Base-by-base conservation (phyloP, 2,113 vertebrate species). In the Chaetorhynchus papuensis region DNA sequence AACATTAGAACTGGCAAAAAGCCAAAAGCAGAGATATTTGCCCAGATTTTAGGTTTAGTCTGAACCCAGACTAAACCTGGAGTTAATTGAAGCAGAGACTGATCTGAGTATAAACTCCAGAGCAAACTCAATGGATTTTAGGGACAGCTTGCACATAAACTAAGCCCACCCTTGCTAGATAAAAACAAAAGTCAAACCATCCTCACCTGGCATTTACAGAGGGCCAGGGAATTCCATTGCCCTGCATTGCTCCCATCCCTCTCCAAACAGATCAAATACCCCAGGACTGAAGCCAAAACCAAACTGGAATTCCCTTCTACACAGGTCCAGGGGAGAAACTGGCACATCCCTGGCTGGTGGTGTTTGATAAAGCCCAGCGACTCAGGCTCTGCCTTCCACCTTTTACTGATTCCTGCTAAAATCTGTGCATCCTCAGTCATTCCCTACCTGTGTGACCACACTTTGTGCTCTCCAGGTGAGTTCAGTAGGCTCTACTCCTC, bases 171-270 rank as follows among this genome's bases (percentile, higher is more conserved):
- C 17, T 44, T 79, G 39, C 7, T n/a, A 22, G 37, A 35, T 2
- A 33, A 69, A 86, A 79, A 4, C 39, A 64, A 52, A 44, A 68
- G 9, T 42, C 33, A 85, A 54, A 59, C 10, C 8, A 7, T 15
- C 22, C 26, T 41, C 37, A 12, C 5, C 0, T n/a, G 37, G 15
- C 21, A 27, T 64, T 79, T 52, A 35, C 49, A 80, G 42, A 74
- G 22, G 13, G 10, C 2, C 1, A 3, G 2, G 17, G 15, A 64
- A 66, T 84, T 47, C 42, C 20, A 78, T 31, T 63, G 31, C 47
- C 22, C 42, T 39, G 21, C 15, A 1, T 9, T 0, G 0, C 23
- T 54, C 18, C 45, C 4, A 1, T 11, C 49, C 31, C 23, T 63
- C 47, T 26, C 44, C 63, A 56, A 66, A 78, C 15, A 57, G 37